These are phyloP conservation scores for Archocentrus centrarchus DNA, from an alignment of 2,113 vertebrate species.

Conservation along the genomic window DNA sequence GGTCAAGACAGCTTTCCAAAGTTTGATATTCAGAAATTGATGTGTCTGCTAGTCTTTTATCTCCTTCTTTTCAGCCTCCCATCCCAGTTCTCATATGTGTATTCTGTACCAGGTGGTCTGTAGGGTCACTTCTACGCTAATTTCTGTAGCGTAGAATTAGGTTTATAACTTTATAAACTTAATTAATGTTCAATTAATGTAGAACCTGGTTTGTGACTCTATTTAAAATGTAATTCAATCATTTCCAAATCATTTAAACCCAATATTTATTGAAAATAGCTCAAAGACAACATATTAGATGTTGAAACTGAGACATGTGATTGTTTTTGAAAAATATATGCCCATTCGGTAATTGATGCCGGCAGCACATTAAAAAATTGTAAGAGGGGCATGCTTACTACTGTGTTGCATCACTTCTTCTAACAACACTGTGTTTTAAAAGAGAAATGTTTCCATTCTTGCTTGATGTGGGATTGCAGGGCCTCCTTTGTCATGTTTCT, in stretches of 20 bases:
- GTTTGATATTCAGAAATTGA: slow-evolving; percentile 5
- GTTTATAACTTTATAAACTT: no score
- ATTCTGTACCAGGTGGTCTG: background rate
- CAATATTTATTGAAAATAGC: background rate
- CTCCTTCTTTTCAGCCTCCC: background rate
- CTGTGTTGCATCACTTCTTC: slow-evolving; percentile 1
- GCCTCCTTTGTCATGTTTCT: background rate
- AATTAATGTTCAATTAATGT: no score
- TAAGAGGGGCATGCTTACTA: background rate
- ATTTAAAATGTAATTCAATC: background rate
- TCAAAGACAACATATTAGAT: background rate
- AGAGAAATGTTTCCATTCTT: slow-evolving; percentile 10
- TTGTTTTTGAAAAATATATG: slow-evolving; percentile 9
- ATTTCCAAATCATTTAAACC: background rate
- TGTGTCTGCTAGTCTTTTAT: background rate
- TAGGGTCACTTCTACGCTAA: background rate
- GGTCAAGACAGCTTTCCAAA: slow-evolving; percentile 23
- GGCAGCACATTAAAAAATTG: background rate
- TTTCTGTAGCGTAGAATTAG: background rate
- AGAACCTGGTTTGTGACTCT: background rate
- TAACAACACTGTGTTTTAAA: background rate
- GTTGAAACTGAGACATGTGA: background rate
- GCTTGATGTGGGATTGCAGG: background rate
- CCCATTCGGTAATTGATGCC: background rate
- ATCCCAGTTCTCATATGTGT: background rate